Evolutionary conservation across 30 jellyfish, hydroid and myxozoan genomes (phyloP).

Genomic region (Aurelia aurita): DNA sequence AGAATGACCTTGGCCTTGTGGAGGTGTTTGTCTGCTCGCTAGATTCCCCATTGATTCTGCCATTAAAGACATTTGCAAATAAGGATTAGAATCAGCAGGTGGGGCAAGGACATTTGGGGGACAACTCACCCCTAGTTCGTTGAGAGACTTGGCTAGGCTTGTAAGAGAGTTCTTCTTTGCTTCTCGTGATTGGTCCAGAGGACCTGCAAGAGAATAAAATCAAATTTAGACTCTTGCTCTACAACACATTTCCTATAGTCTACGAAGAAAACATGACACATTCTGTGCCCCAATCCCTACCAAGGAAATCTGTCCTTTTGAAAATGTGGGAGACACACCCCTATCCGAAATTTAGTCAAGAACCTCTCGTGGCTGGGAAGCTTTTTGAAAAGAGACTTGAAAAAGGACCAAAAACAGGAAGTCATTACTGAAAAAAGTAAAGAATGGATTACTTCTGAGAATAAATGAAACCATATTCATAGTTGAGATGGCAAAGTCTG

Average conservation of each 20-base stretch:
- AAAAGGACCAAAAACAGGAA: too few species aligned
- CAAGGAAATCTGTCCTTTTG: too few species aligned
- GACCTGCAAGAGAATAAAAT: slow-evolving; percentile 46
- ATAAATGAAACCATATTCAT: too few species aligned
- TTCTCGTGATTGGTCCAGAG: slow-evolving; percentile 36
- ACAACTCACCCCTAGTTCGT: slow-evolving; percentile 59
- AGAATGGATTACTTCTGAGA: too few species aligned
- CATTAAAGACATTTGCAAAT: slow-evolving; percentile 64
- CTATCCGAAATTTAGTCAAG: too few species aligned
- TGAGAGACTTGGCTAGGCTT: slow-evolving; percentile 55
- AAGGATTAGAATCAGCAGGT: slow-evolving; percentile 58
- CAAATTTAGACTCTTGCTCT: background rate
- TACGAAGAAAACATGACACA: too few species aligned
- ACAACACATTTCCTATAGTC: background rate
- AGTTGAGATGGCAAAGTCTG: too few species aligned
- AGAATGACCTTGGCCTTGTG: slow-evolving; percentile 67
- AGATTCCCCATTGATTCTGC: slow-evolving; percentile 5
- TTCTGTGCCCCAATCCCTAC: too few species aligned
- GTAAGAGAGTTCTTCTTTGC: slow-evolving; percentile 59
- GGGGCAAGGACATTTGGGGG: slow-evolving; percentile 79
- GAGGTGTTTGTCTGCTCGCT: slow-evolving; percentile 44
- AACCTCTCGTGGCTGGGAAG: too few species aligned
- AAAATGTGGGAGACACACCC: too few species aligned
- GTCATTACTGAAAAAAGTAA: too few species aligned
- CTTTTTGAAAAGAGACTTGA: too few species aligned